Evolutionary conservation across 1,140 invertebrate genomes (phyloP), one percentile per base, ranked within the genome.

Genomic region (Aphaenogaster rudis): DNA sequence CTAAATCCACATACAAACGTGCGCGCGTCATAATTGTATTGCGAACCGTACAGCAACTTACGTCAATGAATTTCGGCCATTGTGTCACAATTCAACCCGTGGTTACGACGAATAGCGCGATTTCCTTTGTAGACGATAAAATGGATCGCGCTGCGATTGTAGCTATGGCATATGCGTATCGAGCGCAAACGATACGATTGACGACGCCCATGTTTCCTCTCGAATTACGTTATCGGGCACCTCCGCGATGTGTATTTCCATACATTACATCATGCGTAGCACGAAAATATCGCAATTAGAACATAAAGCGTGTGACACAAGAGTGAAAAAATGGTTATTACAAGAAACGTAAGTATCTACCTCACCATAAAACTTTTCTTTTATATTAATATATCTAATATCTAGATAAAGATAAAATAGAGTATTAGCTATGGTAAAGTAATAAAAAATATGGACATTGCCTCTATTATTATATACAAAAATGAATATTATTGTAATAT

Each of bases 111-210:
- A 28, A 59, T 45, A 45, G 15, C 36, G 17, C 54, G 3, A 74
- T 84, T 84, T 61, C 28, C 54, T 36, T 84, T 74, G 80, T 84
- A 54, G 33, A 28, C 80, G 54, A 61, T 50, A 74, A 74, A 74
- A 61, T 11, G 42, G 54, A 50, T 39, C 13, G 17, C 13, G 17
- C 21, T 74, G 80, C 52, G 3, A 63, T 21, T 54, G 48, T 39
- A 52, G 4, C 77, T 11, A 7, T 5, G 42, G 42, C 15, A 74
- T 15, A 61, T 50, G 28, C 28, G 63, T 67, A 21, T 74, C 28
- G 28, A 61, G 11, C 28, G 42, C 42, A 61, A 74, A 61, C 69
- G 52, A 72, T 82, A 82, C 39, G 69, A 61, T 84, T 59, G 42
- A 74, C 54, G 42, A 50, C 28, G 42, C n/a, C 36, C 50, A 82